These are phyloP conservation scores for Struthidea cinerea DNA, from an alignment of 2,113 vertebrate genomes.

Conservation along the genomic window DNA sequence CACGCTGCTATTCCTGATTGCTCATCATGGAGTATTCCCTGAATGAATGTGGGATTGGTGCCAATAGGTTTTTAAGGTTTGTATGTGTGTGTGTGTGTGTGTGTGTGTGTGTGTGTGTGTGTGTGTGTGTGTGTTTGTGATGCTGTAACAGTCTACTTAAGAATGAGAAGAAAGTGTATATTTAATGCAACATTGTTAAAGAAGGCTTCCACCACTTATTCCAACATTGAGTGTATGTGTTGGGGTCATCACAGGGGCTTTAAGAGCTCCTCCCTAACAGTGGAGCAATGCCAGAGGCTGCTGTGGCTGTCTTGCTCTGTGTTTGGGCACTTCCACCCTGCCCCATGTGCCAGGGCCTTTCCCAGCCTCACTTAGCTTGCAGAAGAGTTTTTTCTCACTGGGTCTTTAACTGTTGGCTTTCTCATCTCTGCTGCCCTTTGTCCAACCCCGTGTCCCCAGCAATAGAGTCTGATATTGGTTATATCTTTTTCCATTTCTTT, in stretches of 20 bases:
- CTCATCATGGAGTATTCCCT: neutral
- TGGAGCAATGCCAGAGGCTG: neutral
- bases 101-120: neutral
- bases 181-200: neutral
- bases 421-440: neutral
- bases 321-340: neutral
- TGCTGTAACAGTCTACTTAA: neutral
- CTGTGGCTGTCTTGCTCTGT: neutral
- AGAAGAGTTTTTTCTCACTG: neutral
- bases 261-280: neutral
- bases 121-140: neutral
- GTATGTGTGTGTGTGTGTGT: neutral
- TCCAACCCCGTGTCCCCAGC: neutral
- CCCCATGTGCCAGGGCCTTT: neutral
- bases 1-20: neutral
- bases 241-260: neutral
- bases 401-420: neutral
- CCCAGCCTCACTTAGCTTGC: neutral
- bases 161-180: neutral
- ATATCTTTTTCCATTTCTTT: neutral
- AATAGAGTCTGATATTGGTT: neutral
- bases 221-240: accelerated
- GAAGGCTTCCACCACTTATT: neutral
- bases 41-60: neutral
- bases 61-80: neutral